Base-by-base conservation (phyloP, 2,888 invertebrate species). In the Myopa testacea region DNA sequence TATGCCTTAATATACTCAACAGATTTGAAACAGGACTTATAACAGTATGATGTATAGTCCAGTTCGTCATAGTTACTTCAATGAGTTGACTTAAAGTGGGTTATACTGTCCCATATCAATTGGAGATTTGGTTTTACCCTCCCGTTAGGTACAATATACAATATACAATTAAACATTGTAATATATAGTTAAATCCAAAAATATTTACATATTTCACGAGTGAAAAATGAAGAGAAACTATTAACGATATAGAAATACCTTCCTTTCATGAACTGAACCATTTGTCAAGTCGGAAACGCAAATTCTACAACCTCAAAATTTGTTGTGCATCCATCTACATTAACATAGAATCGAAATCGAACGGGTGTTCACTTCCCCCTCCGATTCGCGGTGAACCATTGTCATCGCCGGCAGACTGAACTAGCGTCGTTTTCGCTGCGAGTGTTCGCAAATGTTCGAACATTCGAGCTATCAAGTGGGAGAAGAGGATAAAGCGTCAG, bases 281-380 rank as follows among this genome's bases (percentile, higher is more conserved):
- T 68, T 75, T 75, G 63, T 63, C 70, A 71, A 70, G 65, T 71
- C 58, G 55, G 37, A 71, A 52, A 19, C 71, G 76, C 71, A 62
- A 76, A 76, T 71, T 71, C 55, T 65, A 55, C 63, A 76, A 75
- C 55, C 67, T 67, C 67, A 67, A 58, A 67, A 67, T 58, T 75
- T 70, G 45, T n/a, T 19, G 3, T 16, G 63, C 45, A 55, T 68
- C 67, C 58, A 63, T 34, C 67, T 40, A 40, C 19, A 76, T 76
- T 14, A 19, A 65, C 37, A 55, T 19, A 69, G 52, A 65, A 70
- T 67, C 75, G 40, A 73, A 45, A 50, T 45, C 55, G 50, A 69
- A 69, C 26, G 50, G 58, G 34, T 70, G 26, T 37, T 45, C 50
- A 10, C n/a, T 40, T 19, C 73, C 60, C 45, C 60, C 4, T n/a